phyloP scores from a whole-genome alignment of 1,140 invertebrate species.

The Metopolophium dirhodum region DNA sequence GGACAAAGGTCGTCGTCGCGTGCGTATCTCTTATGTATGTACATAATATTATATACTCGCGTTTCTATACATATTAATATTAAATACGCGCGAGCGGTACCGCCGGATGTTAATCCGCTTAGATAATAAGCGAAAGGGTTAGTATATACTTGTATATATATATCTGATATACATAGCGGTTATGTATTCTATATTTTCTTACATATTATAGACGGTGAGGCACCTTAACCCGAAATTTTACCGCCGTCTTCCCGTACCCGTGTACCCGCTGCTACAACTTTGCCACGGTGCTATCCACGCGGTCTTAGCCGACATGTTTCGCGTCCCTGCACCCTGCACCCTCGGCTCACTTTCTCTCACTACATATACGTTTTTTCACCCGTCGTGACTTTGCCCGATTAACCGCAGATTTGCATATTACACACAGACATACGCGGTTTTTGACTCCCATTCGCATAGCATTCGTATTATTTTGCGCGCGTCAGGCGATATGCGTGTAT shows the following conservation, averaged over 20 bases:
- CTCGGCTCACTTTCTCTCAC: not conserved
- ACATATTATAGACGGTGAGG: not conserved
- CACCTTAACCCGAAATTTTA: slow-evolving; percentile 23
- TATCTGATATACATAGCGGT: not conserved
- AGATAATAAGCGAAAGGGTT: not conserved
- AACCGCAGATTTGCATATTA: slow-evolving; percentile 24
- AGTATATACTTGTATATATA: not conserved
- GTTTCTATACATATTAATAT: slow-evolving; percentile 41
- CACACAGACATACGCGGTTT: not conserved
- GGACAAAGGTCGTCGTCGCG: slow-evolving; percentile 43
- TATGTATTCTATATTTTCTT: not conserved
- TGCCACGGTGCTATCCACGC: not conserved
- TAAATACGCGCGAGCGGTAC: slow-evolving; percentile 17
- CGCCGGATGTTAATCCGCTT: slow-evolving; percentile 45
- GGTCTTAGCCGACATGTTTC: not conserved
- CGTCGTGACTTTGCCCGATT: not conserved
- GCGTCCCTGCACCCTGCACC: not conserved
- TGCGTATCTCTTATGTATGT: not conserved
- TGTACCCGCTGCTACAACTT: not conserved
- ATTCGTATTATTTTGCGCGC: not conserved
- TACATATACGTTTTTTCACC: not conserved
- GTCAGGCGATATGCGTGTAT: not conserved
- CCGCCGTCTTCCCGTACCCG: not conserved
- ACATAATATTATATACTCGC: not conserved
- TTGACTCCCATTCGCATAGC: not conserved